Evolutionary conservation across 35 echinoderm and acorn worm genomes (phyloP).

Genomic region (Ophioderma brevispina): DNA sequence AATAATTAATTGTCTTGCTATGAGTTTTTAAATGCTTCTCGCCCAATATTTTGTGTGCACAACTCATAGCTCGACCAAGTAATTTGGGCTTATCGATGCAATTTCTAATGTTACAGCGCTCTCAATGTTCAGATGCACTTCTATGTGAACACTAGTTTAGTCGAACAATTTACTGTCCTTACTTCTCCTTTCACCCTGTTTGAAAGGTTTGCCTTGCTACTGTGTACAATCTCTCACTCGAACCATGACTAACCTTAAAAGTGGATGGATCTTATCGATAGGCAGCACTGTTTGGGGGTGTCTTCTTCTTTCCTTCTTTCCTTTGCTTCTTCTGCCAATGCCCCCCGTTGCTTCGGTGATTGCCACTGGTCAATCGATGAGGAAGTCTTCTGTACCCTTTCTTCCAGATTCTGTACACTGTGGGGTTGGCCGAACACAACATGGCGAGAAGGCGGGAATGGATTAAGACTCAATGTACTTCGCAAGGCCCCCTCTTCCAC

Average conservation of each 20-base stretch:
- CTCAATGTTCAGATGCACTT: no score
- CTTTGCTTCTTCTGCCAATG: slow-evolving; percentile 70
- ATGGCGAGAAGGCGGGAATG: slow-evolving; percentile 79
- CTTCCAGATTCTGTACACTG: slow-evolving; percentile 90
- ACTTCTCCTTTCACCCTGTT: no score
- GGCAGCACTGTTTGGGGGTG: slow-evolving; percentile 77
- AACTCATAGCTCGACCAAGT: no score
- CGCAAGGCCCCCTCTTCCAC: slow-evolving; percentile 80
- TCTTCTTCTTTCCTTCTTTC: slow-evolving; percentile 83
- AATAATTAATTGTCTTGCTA: no score
- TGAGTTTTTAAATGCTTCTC: no score
- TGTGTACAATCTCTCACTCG: no score
- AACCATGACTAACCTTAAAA: slow-evolving; percentile 84
- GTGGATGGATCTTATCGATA: slow-evolving; percentile 91
- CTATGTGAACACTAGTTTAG: no score
- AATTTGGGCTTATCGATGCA: no score
- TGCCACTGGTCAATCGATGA: slow-evolving; percentile 98
- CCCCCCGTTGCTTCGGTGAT: slow-evolving; percentile 73
- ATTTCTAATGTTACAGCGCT: no score
- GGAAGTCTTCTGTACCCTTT: slow-evolving; percentile 96
- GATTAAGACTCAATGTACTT: slow-evolving; percentile 91
- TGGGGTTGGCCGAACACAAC: slow-evolving; percentile 94
- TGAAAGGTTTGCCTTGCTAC: no score
- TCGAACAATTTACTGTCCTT: no score
- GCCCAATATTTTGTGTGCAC: no score